Evolutionary conservation across 2,113 vertebrate genomes (phyloP).

Genomic region (Salvelinus fontinalis): DNA sequence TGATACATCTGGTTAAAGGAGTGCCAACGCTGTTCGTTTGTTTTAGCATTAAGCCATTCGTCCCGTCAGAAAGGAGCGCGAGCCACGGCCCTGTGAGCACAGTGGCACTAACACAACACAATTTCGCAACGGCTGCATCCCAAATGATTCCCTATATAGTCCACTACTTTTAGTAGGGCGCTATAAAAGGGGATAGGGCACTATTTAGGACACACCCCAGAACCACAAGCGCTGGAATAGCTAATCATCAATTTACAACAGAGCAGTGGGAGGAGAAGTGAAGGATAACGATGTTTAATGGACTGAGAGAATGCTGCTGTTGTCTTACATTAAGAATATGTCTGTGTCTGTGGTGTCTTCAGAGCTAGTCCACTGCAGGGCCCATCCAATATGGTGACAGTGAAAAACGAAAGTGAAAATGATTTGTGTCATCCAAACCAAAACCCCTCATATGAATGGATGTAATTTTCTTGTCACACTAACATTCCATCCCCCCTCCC

Average conservation of each 20-base stretch:
- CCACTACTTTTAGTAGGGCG: no score
- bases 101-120: background rate
- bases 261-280: no score
- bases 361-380: background rate
- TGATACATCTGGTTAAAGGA: slow-evolving; percentile 2
- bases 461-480: slow-evolving; percentile 47
- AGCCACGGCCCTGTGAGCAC: background rate
- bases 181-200: no score
- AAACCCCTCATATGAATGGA: slow-evolving; percentile 30
- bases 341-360: background rate
- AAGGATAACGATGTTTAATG: no score
- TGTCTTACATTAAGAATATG: background rate
- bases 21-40: background rate
- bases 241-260: no score
- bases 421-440: background rate
- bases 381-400: background rate
- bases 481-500: slow-evolving; percentile 17
- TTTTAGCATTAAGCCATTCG: background rate
- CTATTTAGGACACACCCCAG: no score
- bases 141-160: no score
- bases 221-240: no score
- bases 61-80: background rate
- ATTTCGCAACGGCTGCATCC: background rate
- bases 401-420: background rate
- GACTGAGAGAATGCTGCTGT: background rate